These are phyloP conservation scores for Nomada ruficornis DNA, from an alignment of 2,888 invertebrate genomes.

Conservation along the genomic window DNA sequence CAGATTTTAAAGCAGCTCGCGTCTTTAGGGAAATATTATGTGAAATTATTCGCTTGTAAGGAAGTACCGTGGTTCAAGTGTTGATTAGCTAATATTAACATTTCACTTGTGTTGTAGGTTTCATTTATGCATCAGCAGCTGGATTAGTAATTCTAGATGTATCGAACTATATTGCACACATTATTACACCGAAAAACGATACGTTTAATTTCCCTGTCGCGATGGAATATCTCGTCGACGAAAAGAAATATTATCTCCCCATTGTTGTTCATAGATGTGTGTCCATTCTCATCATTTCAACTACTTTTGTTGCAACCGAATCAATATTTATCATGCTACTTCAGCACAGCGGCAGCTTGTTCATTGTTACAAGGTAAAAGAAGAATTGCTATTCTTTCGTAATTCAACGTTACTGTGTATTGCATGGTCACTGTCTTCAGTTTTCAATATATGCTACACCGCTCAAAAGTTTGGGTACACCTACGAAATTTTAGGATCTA, in stretches of 20 bases:
- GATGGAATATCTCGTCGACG: constrained; percentile 13
- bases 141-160: not conserved
- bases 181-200: constrained; percentile 18
- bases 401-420: too few species aligned
- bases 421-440: too few species aligned
- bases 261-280: not conserved
- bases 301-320: constrained; percentile 4
- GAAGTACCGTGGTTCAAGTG: too few species aligned
- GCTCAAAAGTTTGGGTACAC: too few species aligned
- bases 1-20: not conserved
- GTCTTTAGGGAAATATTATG: not conserved
- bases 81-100: too few species aligned
- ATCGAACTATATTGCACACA: not conserved
- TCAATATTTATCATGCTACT: not conserved
- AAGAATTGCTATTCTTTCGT: too few species aligned
- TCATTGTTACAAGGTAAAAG: constrained; percentile 41
- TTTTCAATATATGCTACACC: too few species aligned
- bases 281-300: not conserved
- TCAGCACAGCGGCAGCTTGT: constrained; percentile 31
- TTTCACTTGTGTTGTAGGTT: not conserved
- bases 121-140: not conserved
- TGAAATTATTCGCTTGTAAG: not conserved
- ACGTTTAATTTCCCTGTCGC: not conserved
- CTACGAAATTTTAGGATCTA: too few species aligned
- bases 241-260: not conserved